Conservation (phyloP, 2,888 invertebrate genomes). For the Pristionchus maxplancki region DNA sequence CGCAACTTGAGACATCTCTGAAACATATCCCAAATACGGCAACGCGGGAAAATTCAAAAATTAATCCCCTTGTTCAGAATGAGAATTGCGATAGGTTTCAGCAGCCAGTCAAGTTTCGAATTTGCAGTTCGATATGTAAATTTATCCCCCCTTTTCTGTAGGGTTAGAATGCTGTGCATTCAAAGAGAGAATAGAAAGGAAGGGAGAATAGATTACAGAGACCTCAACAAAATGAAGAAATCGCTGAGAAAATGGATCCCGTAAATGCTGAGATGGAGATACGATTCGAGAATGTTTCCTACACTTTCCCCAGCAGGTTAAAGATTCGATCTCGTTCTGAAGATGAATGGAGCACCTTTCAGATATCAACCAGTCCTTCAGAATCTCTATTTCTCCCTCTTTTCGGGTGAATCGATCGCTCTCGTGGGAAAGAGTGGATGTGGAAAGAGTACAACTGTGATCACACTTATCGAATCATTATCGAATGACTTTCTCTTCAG, state of each 20-base stretch:
- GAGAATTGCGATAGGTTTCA: no score
- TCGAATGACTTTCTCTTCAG: background rate
- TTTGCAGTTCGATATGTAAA: no score
- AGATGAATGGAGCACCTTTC: background rate
- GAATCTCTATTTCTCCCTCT: background rate
- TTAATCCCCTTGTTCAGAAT: no score
- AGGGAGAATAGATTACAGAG: background rate
- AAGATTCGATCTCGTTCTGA: background rate
- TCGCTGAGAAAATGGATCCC: background rate
- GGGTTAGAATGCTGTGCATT: no score
- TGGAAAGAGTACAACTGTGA: conserved; percentile 45
- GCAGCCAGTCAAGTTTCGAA: no score
- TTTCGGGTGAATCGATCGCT: conserved; percentile 1
- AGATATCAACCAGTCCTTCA: conserved; percentile 18
- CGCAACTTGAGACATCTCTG: no score
- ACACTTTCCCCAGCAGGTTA: background rate
- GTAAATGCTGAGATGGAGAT: background rate
- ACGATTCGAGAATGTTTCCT: conserved; percentile 22
- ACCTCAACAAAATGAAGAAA: background rate
- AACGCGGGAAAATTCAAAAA: no score
- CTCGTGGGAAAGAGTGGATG: conserved; percentile 49
- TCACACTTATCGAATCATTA: no score
- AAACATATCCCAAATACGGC: no score
- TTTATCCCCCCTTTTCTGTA: no score
- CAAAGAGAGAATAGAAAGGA: background rate